These are phyloP conservation scores for Huso huso DNA, from an alignment of 2,797 vertebrate species.

Conservation along the genomic window DNA sequence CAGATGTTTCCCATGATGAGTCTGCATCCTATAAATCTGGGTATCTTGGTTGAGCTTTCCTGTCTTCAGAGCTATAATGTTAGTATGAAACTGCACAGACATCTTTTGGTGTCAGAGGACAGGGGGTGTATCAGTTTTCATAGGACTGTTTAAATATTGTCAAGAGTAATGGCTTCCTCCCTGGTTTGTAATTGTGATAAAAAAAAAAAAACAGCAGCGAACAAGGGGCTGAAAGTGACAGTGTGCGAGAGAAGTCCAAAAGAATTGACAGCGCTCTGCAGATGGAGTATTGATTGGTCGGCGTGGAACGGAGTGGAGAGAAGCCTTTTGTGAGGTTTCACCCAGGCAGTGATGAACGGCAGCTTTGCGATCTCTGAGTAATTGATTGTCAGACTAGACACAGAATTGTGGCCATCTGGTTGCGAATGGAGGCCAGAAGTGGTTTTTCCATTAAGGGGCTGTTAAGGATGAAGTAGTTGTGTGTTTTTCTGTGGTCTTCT, in stretches of 20 bases:
- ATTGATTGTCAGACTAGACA: slow-evolving; percentile 1
- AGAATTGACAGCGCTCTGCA: background rate
- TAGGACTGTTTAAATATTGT: no score
- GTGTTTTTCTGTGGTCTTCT: background rate
- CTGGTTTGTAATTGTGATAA: background rate
- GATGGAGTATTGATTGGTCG: background rate
- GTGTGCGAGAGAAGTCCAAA: background rate
- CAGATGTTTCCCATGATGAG: no score
- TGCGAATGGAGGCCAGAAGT: background rate
- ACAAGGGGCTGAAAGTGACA: background rate
- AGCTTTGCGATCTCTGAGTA: background rate
- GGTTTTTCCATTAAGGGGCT: background rate
- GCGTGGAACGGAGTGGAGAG: background rate
- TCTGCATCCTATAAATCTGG: no score
- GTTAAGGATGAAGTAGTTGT: background rate
- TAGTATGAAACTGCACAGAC: no score
- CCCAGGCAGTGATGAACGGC: background rate
- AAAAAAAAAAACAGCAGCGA: background rate
- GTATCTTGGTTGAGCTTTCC: no score
- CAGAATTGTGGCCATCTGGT: background rate
- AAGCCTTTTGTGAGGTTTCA: background rate
- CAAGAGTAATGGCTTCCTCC: no score
- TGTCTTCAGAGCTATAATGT: no score
- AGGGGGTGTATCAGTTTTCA: no score
- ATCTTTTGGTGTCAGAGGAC: no score